phyloP scores from a whole-genome alignment of 2,113 vertebrate genomes.

The Ariopsis seemanni region DNA sequence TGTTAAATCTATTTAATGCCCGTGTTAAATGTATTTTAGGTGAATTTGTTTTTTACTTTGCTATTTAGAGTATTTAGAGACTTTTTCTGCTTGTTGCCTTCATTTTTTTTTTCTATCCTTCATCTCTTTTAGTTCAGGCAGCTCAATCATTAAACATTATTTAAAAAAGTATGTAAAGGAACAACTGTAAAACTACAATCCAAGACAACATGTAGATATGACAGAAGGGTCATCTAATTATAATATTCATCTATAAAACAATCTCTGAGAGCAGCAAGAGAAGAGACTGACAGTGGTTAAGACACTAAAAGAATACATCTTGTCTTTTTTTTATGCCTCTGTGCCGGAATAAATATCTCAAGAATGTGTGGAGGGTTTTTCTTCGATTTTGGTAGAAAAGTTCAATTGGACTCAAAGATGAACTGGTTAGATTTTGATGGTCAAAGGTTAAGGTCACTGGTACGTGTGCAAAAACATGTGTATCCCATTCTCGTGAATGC shows the following conservation, averaged over 20 bases:
- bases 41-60: neutral
- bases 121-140: slow-evolving; percentile 5
- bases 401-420: too few relatives aligned
- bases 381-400: too few relatives aligned
- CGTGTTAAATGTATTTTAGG: neutral
- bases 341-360: too few relatives aligned
- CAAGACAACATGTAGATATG: neutral
- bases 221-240: neutral
- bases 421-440: too few relatives aligned
- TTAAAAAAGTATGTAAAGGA: neutral
- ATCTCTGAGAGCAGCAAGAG: neutral
- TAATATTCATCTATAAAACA: neutral
- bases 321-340: neutral
- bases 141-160: slow-evolving; percentile 22
- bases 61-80: neutral
- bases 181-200: slow-evolving; percentile 20
- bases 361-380: too few relatives aligned
- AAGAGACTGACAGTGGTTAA: neutral
- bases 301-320: neutral
- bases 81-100: neutral
- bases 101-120: neutral
- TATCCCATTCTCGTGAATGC: too few relatives aligned
- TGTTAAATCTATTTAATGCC: neutral
- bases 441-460: too few relatives aligned
- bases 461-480: too few relatives aligned